Evolutionary conservation across 2,797 vertebrate species (phyloP).

Genomic region (Chaetophractus vellerosus): DNA sequence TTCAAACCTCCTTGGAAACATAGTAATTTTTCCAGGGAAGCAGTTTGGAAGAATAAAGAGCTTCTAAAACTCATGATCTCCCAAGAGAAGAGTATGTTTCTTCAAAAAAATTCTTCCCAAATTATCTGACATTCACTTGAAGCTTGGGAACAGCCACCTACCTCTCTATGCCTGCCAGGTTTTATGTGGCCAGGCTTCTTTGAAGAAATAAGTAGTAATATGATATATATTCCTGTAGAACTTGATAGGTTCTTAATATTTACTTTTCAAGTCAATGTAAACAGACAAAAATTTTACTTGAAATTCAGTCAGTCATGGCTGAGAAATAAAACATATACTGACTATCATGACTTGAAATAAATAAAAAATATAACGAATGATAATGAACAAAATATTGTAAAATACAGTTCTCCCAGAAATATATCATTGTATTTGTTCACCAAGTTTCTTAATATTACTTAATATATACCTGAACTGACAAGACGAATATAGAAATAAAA

Average conservation of each 20-base stretch:
- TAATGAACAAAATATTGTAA: slow-evolving; percentile 41
- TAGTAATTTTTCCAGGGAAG: slow-evolving; percentile 16
- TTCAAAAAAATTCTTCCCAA: slow-evolving; percentile 25
- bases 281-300: slow-evolving; percentile 66
- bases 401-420: not conserved
- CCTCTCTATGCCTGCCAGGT: not conserved
- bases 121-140: slow-evolving; percentile 60
- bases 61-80: not conserved
- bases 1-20: not conserved
- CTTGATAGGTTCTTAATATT: slow-evolving; percentile 63
- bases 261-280: slow-evolving; percentile 74
- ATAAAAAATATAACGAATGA: slow-evolving; percentile 59
- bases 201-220: slow-evolving; percentile 73
- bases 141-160: not conserved
- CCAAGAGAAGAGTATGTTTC: slow-evolving; percentile 12
- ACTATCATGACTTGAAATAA: slow-evolving; percentile 16
- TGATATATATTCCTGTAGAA: slow-evolving; percentile 64
- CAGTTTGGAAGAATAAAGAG: not conserved
- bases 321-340: slow-evolving; percentile 58
- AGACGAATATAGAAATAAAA: slow-evolving; percentile 36
- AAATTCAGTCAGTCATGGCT: slow-evolving; percentile 64
- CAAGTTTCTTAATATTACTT: slow-evolving; percentile 50
- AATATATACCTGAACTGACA: slow-evolving; percentile 12
- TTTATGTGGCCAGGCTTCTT: slow-evolving; percentile 26
- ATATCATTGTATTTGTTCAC: not conserved